Percentiles rank a stretch among this genome's conserved stretches.
phyloP scores from a whole-genome alignment of 2,797 vertebrate species.

The Sebastiscus albofasciatus region DNA sequence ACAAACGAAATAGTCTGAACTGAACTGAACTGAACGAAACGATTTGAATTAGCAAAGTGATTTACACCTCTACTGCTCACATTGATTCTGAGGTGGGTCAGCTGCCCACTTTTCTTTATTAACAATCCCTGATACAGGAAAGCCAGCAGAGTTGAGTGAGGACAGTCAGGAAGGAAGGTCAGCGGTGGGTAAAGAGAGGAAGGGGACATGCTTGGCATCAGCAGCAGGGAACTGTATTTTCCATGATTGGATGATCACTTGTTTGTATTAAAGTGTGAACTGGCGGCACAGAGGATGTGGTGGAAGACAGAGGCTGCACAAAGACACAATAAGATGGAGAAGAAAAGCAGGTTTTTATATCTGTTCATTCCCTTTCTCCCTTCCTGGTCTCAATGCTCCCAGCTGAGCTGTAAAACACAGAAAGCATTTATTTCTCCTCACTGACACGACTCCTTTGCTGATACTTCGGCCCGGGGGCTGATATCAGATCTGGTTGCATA shows the following conservation, averaged over 20 bases:
- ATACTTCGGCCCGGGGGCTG: slow-evolving; percentile 37
- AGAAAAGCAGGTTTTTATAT: slow-evolving; percentile 38
- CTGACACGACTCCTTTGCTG: slow-evolving; percentile 51
- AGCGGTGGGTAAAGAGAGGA: slow-evolving; percentile 43
- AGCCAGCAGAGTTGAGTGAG: slow-evolving; percentile 26
- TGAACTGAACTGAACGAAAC: not conserved
- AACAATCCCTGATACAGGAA: slow-evolving; percentile 27
- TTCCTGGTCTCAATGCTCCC: slow-evolving; percentile 26
- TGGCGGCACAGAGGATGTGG: slow-evolving; percentile 50
- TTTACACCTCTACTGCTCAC: not conserved
- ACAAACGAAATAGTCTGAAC: not conserved
- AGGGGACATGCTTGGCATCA: slow-evolving; percentile 38
- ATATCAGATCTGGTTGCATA: slow-evolving; percentile 60
- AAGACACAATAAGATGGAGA: slow-evolving; percentile 47
- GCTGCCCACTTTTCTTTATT: slow-evolving; percentile 1
- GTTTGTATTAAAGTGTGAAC: slow-evolving; percentile 54
- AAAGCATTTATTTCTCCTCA: slow-evolving; percentile 47
- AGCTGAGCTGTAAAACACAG: slow-evolving; percentile 34
- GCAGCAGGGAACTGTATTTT: slow-evolving; percentile 47
- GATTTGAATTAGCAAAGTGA: not conserved
- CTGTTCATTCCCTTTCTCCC: slow-evolving; percentile 27
- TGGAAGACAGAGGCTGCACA: slow-evolving; percentile 42
- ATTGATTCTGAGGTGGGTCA: not conserved
- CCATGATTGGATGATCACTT: slow-evolving; percentile 45
- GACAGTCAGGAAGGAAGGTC: slow-evolving; percentile 63